Conservation (phyloP, 53 echinoderm and acorn worm genomes). For the Crossaster papposus region DNA sequence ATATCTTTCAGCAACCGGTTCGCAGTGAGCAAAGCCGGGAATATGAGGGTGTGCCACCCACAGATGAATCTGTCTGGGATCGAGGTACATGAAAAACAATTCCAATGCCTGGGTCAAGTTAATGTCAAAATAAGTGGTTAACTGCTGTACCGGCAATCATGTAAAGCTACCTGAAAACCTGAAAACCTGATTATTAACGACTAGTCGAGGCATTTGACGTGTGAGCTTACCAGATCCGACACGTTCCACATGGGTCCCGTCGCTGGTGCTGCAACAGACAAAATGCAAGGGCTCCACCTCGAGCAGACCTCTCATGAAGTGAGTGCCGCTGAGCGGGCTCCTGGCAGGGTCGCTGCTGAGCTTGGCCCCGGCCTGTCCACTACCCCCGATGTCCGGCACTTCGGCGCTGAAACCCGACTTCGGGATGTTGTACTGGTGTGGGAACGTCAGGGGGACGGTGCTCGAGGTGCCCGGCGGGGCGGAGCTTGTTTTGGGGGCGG, state of each 20-base stretch:
- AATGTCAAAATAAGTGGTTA: too few species aligned
- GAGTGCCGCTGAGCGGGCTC: slow-evolving; percentile 77
- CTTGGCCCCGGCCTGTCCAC: slow-evolving; percentile 28
- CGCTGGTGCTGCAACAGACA: slow-evolving; percentile 93
- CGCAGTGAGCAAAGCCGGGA: too few species aligned
- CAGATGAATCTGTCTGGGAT: too few species aligned
- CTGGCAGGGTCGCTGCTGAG: slow-evolving; percentile 63
- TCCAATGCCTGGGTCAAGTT: too few species aligned
- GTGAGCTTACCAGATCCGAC: slow-evolving; percentile 76
- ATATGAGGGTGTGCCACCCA: too few species aligned
- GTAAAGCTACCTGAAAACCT: not conserved
- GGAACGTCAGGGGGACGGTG: slow-evolving; percentile 22
- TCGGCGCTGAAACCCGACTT: slow-evolving; percentile 38
- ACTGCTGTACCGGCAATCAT: too few species aligned
- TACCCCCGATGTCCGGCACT: slow-evolving; percentile 41
- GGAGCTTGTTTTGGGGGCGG: slow-evolving; percentile 68
- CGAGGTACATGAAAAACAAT: too few species aligned
- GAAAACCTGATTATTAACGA: not conserved
- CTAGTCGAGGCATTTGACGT: too few species aligned
- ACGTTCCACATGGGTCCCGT: slow-evolving; percentile 84
- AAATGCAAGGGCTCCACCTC: slow-evolving; percentile 98
- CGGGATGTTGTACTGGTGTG: slow-evolving; percentile 19
- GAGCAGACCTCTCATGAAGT: slow-evolving; percentile 93
- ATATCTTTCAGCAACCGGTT: too few species aligned
- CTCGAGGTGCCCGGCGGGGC: slow-evolving; percentile 47